Evolutionary conservation across 2,888 invertebrate genomes (phyloP).

Genomic region (Erannis defoliaria): DNA sequence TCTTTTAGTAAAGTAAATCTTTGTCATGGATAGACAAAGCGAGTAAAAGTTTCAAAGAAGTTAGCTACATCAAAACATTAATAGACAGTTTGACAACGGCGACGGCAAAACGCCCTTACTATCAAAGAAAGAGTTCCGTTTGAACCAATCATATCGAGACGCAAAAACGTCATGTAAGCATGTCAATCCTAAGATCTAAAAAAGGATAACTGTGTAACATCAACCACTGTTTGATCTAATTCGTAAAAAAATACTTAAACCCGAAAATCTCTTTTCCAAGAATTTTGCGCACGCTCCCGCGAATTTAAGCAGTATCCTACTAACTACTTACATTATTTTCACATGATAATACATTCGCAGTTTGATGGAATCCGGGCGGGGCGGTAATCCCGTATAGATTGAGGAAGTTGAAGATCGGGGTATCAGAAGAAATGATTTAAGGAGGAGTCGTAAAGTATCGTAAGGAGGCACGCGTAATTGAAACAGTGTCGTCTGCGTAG

Average conservation of each 20-base stretch:
- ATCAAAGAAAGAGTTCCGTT: slow-evolving; percentile 42
- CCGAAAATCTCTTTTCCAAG: slow-evolving; percentile 14
- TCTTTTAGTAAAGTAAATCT: slow-evolving; percentile 40
- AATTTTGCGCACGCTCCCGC: slow-evolving; percentile 33
- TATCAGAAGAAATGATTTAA: slow-evolving; percentile 56
- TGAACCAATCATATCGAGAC: slow-evolving; percentile 41
- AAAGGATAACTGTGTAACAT: slow-evolving; percentile 28
- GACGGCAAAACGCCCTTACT: slow-evolving; percentile 38
- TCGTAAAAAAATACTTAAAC: slow-evolving; percentile 29
- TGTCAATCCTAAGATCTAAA: slow-evolving; percentile 17
- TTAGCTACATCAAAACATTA: slow-evolving; percentile 43
- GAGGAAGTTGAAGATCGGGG: slow-evolving; percentile 49
- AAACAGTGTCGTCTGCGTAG: slow-evolving; percentile 67
- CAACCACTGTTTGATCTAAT: slow-evolving; percentile 33
- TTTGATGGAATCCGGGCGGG: slow-evolving; percentile 48
- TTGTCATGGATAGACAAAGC: slow-evolving; percentile 41
- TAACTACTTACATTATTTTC: slow-evolving; percentile 47
- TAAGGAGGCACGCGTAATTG: slow-evolving; percentile 73
- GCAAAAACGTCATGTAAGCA: slow-evolving; percentile 38
- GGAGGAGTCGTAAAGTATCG: slow-evolving; percentile 67
- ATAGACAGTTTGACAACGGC: slow-evolving; percentile 47
- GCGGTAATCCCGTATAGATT: slow-evolving; percentile 49
- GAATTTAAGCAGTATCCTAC: slow-evolving; percentile 41
- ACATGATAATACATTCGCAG: slow-evolving; percentile 47
- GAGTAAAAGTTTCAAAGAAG: slow-evolving; percentile 43